These are phyloP conservation scores for Adoxophyes honmai DNA, from an alignment of 1,140 invertebrate genomes.

Conservation along the genomic window DNA sequence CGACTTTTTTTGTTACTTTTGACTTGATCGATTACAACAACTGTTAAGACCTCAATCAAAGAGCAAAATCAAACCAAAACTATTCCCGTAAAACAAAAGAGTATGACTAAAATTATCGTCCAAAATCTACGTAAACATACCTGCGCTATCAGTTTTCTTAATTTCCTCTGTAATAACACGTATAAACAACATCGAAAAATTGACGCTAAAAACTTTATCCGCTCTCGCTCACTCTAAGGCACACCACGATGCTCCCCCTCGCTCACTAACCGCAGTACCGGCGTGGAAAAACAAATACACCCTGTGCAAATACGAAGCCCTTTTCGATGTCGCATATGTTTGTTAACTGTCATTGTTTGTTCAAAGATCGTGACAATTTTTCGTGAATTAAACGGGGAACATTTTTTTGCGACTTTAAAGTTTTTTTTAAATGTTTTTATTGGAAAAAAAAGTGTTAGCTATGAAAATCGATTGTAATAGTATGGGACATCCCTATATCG, in stretches of 20 bases:
- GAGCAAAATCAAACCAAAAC: too few relatives aligned
- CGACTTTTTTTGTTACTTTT: too few relatives aligned
- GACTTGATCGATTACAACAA: too few relatives aligned
- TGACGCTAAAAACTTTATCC: not conserved
- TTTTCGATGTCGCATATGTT: constrained; percentile 5
- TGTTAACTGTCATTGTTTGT: constrained; percentile 42
- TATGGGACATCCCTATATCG: too few relatives aligned
- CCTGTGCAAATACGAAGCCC: not conserved
- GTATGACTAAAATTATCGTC: too few relatives aligned
- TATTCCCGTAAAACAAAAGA: too few relatives aligned
- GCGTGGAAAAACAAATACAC: not conserved
- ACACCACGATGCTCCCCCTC: not conserved
- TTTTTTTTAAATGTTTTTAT: too few relatives aligned
- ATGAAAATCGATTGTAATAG: too few relatives aligned
- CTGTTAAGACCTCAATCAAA: too few relatives aligned
- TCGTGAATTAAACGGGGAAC: constrained; percentile 1
- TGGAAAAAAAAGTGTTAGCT: not conserved
- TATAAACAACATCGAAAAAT: not conserved
- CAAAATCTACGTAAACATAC: too few relatives aligned
- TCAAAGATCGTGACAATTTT: constrained; percentile 21
- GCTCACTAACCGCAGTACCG: not conserved
- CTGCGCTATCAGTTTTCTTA: too few relatives aligned
- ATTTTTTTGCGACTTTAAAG: not conserved
- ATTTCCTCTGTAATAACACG: too few relatives aligned
- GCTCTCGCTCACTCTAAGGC: not conserved